Conservation (phyloP, 2,113 vertebrate species). For the Junco hyemalis region DNA sequence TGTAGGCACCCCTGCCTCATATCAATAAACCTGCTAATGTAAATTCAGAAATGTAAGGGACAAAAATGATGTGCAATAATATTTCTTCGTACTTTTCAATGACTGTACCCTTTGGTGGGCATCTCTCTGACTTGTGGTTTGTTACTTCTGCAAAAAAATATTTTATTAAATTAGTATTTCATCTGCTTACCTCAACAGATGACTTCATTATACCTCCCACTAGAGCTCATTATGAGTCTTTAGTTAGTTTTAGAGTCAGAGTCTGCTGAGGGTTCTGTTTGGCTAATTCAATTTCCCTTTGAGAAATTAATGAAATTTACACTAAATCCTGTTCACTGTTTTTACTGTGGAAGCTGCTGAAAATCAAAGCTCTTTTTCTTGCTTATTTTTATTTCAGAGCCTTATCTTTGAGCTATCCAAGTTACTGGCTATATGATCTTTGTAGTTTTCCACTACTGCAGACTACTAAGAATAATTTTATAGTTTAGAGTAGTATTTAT, state of each 20-base stretch:
- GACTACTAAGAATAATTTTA: not conserved
- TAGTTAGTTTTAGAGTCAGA: not conserved
- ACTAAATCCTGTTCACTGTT: not conserved
- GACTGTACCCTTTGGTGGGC: not conserved
- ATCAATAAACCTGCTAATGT: not conserved
- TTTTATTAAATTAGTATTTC: not conserved
- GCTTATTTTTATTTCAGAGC: not conserved
- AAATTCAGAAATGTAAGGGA: not conserved
- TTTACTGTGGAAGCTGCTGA: not conserved
- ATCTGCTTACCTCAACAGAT: not conserved
- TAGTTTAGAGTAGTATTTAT: not conserved
- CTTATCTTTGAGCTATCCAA: not conserved
- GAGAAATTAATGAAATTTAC: not conserved
- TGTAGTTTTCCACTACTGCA: not conserved
- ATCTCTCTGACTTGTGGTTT: not conserved
- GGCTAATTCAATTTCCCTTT: not conserved
- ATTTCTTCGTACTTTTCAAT: not conserved
- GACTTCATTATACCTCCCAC: not conserved
- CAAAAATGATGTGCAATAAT: not conserved
- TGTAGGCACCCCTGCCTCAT: not conserved
- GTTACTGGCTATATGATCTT: not conserved
- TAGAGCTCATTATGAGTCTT: not conserved
- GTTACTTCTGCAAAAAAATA: not conserved
- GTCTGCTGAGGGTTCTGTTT: not conserved
- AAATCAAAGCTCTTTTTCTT: not conserved